phyloP scores from a whole-genome alignment of 2,888 invertebrate genomes.

The Tetramorium bicarinatum region DNA sequence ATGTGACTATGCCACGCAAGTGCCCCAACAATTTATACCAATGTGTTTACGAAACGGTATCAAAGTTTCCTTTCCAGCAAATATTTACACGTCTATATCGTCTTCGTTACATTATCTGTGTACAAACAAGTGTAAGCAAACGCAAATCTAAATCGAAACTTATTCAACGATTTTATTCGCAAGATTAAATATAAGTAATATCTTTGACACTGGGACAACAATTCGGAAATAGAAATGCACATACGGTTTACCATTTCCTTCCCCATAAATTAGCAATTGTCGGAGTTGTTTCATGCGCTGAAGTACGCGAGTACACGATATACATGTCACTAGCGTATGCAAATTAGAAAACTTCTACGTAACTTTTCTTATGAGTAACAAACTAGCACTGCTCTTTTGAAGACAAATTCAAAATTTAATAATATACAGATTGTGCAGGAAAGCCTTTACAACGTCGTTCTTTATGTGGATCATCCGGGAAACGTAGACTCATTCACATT shows the following conservation, averaged over 20 bases:
- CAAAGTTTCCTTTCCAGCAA: conserved; percentile 60
- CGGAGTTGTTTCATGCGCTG: conserved; percentile 6
- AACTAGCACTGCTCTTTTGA: conserved; percentile 53
- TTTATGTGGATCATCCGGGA: conserved; percentile 72
- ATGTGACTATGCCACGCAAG: conserved; percentile 70
- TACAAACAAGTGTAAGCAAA: conserved; percentile 61
- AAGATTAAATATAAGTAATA: conserved; percentile 58
- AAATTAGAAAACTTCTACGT: conserved; percentile 60
- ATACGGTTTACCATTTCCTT: conserved; percentile 32
- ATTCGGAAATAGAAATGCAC: conserved; percentile 33
- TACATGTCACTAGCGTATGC: conserved; percentile 56
- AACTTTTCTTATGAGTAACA: conserved; percentile 42
- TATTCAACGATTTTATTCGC: conserved; percentile 54
- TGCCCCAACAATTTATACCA: conserved; percentile 70
- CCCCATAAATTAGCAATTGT: conserved; percentile 49
- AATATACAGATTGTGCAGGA: conserved; percentile 65
- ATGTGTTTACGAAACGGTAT: conserved; percentile 48
- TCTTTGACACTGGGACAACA: conserved; percentile 47
- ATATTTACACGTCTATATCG: conserved; percentile 69
- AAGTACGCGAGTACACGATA: conserved; percentile 17
- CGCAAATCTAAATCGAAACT: conserved; percentile 48
- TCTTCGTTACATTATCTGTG: conserved; percentile 18
- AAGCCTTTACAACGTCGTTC: conserved; percentile 56
- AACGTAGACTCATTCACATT: conserved; percentile 52
- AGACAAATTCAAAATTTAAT: conserved; percentile 49